These are phyloP conservation scores for Sigmodon hispidus DNA, from an alignment of 2,113 vertebrate genomes.

Conservation along the genomic window DNA sequence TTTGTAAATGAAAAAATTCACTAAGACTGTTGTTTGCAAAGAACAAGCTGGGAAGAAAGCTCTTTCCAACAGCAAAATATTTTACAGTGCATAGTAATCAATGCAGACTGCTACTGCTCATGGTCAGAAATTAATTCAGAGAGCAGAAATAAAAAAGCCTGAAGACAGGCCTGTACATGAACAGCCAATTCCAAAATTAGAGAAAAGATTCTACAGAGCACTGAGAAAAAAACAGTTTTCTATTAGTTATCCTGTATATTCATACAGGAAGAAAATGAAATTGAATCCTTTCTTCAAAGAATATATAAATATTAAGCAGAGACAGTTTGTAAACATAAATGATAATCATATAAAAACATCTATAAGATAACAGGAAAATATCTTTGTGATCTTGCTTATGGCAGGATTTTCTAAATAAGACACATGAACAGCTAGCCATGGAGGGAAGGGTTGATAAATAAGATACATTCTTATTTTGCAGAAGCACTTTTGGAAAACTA, in stretches of 20 bases:
- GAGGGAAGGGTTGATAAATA: not conserved
- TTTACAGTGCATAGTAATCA: not conserved
- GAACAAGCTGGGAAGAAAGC: not conserved
- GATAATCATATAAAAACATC: not conserved
- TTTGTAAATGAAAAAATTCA: not conserved
- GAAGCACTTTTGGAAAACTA: not conserved
- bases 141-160: not conserved
- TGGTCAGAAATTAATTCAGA: slow-evolving; percentile 22
- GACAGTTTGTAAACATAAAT: not conserved
- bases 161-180: not conserved
- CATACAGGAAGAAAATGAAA: not conserved
- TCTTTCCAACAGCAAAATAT: slow-evolving; percentile 25
- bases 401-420: not conserved
- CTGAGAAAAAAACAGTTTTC: not conserved
- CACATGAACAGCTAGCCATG: not conserved
- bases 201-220: not conserved
- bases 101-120: not conserved
- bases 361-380: not conserved
- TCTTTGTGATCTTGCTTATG: not conserved
- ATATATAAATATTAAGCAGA: not conserved
- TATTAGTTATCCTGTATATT: not conserved
- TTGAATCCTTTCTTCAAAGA: not conserved
- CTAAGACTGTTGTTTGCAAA: slow-evolving; percentile 1
- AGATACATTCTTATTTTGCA: not conserved
- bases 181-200: not conserved